These are phyloP conservation scores for Eolophus roseicapilla DNA, from an alignment of 2,113 vertebrate species.

Conservation along the genomic window DNA sequence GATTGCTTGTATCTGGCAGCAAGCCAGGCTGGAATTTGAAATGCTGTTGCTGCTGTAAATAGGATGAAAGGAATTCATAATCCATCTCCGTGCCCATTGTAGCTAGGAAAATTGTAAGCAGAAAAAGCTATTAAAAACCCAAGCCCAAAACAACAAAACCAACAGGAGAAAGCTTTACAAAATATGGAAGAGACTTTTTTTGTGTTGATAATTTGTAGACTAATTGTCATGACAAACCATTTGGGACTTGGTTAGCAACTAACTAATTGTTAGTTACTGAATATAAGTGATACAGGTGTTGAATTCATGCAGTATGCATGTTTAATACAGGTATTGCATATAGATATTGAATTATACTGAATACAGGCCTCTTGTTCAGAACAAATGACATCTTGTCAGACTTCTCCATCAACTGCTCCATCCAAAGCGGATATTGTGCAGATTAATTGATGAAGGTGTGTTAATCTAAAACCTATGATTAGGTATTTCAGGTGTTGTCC, in stretches of 20 bases:
- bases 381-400: neutral
- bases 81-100: conserved; percentile 23
- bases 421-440: neutral
- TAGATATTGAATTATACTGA: neutral
- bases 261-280: neutral
- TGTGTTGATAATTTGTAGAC: neutral
- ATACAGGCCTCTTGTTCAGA: neutral
- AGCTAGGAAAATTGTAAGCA: conserved; percentile 35
- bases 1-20: conserved; percentile 43
- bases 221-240: neutral
- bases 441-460: neutral
- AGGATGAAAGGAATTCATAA: conserved; percentile 49
- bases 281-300: neutral
- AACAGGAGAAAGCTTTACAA: neutral
- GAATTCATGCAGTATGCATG: neutral
- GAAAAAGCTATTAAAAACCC: conserved; percentile 30
- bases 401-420: neutral
- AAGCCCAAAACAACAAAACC: neutral
- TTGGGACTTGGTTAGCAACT: neutral
- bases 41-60: conserved; percentile 41
- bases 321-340: neutral
- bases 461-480: neutral
- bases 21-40: conserved; percentile 41
- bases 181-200: neutral
- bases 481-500: neutral